Base-by-base conservation (phyloP, 2,797 vertebrate genomes). In the Falco cherrug region DNA sequence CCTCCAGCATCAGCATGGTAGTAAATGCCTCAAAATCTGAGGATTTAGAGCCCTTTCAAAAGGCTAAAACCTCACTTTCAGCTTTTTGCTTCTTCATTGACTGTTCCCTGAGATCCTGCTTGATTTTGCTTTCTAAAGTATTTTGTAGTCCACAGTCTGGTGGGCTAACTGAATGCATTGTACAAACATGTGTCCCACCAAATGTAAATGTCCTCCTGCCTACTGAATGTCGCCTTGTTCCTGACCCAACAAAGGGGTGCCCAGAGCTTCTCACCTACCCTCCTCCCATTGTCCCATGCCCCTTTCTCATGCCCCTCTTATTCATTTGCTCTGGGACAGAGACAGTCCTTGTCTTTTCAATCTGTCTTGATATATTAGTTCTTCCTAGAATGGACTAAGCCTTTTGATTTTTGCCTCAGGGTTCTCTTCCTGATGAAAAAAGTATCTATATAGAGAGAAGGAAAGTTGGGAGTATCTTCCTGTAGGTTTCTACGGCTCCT, bases 291-390 rank as follows among this genome's bases (percentile, higher is more conserved):
- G 91, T 92, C 61, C 68, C 0, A 0, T 0, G 13, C 29, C 53
- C 78, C 65, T 82, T 95, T 96, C 90, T 95, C 87, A 92, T 94
- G 93, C 64, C 73, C 69, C 61, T 84, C 26, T 83, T 69, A 93
- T 31, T 90, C 82, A 94, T 45, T 53, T 94, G 29, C 61, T 86
- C 82, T 21, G 54, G 51, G 69, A 76, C 61, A 85, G 22, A 84
- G 63, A 84, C 76, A 90, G 31, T 73, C 28, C 47, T 80, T 81
- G 82, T 68, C 84, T 91, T 95, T 79, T 91, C 89, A 93, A 65
- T 19, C 54, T 0, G 1, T 54, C 81, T 69, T 94, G 89, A 93
- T 69, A 69, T 51, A 91, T 88, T 78, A 45, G 47, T 1, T 81
- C 82, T 68, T 67, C 87, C 84, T 45, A 81, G 69, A 94, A 86